phyloP scores from a whole-genome alignment of 2,113 vertebrate species.

The Sturnira hondurensis region DNA sequence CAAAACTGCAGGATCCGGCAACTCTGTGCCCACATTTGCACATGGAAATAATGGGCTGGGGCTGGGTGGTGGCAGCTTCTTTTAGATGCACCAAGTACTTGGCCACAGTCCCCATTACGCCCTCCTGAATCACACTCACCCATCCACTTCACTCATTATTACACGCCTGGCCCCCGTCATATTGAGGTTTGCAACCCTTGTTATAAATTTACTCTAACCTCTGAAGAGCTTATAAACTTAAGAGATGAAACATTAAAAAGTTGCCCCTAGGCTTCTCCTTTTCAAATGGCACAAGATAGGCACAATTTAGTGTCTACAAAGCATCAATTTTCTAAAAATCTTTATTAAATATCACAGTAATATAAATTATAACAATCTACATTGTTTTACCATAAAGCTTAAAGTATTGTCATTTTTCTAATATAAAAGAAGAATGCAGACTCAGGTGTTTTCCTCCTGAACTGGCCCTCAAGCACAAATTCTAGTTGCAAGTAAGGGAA shows the following conservation, averaged over 20 bases:
- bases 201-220: background rate
- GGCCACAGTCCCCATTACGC: background rate
- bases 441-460: background rate
- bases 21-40: background rate
- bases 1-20: background rate
- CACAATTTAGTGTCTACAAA: background rate
- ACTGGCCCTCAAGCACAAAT: background rate
- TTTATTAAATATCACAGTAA: background rate
- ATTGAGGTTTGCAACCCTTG: background rate
- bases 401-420: background rate
- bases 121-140: background rate
- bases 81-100: background rate
- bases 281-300: background rate
- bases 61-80: background rate
- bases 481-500: constrained; percentile 7
- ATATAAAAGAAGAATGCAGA: background rate
- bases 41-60: background rate
- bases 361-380: background rate
- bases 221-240: background rate
- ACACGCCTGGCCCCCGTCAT: background rate
- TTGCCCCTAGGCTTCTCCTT: background rate
- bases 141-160: background rate
- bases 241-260: background rate
- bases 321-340: background rate
- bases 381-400: background rate